Evolutionary conservation across 64 coral and sea anemone species (phyloP).

Genomic region (Actinia equina): DNA sequence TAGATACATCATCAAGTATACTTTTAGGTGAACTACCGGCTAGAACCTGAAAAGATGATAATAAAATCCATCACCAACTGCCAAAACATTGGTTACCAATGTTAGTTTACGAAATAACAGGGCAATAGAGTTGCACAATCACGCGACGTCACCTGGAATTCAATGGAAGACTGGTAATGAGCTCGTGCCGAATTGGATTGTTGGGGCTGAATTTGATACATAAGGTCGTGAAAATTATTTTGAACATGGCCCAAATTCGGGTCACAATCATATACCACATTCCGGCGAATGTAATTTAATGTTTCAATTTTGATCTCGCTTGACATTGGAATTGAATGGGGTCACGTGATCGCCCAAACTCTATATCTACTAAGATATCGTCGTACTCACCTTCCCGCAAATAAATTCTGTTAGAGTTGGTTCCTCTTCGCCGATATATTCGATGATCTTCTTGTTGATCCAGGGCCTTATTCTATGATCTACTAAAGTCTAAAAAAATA

Average conservation of each 20-base stretch:
- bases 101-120: too few relatives aligned
- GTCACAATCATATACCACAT: too few relatives aligned
- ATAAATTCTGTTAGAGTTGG: constrained; percentile 93
- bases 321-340: neutral
- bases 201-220: neutral
- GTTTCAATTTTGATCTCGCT: neutral
- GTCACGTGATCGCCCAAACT: neutral
- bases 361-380: neutral
- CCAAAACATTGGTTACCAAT: neutral
- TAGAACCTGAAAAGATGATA: constrained; percentile 59
- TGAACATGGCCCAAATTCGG: too few relatives aligned
- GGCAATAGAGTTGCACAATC: neutral
- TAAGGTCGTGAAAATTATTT: too few relatives aligned
- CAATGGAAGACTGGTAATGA: too few relatives aligned
- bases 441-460: constrained; percentile 99
- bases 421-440: constrained; percentile 99
- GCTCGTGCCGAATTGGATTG: neutral
- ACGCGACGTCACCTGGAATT: neutral
- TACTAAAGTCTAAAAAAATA: constrained; percentile 84
- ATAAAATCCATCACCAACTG: neutral
- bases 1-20: constrained; percentile 97
- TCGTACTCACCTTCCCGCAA: constrained; percentile 79
- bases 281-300: too few relatives aligned
- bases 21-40: constrained; percentile 89
- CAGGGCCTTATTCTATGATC: constrained; percentile 99